A percentile compares a stretch with the other conserved stretches of the same genome.
These are phyloP conservation scores for Pygmarrhopalites habei DNA, from an alignment of 1,140 invertebrate species.

Conservation along the genomic window DNA sequence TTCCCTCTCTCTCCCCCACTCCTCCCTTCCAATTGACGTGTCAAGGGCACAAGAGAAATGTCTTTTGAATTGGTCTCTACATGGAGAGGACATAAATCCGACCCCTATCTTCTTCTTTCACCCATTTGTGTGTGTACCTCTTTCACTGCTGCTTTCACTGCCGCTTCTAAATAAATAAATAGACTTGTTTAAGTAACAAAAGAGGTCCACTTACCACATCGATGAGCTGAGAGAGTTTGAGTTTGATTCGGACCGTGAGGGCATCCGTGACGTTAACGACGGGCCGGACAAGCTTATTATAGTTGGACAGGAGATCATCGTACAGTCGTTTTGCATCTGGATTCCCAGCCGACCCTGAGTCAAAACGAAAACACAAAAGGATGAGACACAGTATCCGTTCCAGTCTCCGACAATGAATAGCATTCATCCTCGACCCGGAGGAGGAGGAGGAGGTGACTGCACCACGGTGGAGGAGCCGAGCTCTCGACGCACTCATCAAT, in stretches of 20 bases:
- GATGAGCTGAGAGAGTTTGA: conserved; percentile 87
- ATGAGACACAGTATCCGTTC: conserved; percentile 29
- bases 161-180: too few relatives aligned
- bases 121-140: too few relatives aligned
- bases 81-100: too few relatives aligned
- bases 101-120: too few relatives aligned
- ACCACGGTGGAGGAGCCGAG: not conserved
- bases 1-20: too few relatives aligned
- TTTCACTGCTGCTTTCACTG: too few relatives aligned
- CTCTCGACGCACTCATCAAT: not conserved
- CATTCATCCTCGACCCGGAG: not conserved
- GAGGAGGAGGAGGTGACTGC: not conserved
- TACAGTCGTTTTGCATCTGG: conserved; percentile 70
- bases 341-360: conserved; percentile 37
- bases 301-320: conserved; percentile 84
- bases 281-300: conserved; percentile 88
- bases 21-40: too few relatives aligned
- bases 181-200: too few relatives aligned
- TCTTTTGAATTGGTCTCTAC: too few relatives aligned
- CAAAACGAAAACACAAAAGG: conserved; percentile 34
- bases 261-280: conserved; percentile 88
- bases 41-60: too few relatives aligned
- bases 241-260: conserved; percentile 84
- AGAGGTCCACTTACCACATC: conserved; percentile 92
- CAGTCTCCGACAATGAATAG: conserved; percentile 11